Evolutionary conservation across 2,113 vertebrate species (phyloP), one percentile per base, ranked within the genome.

Genomic region (Nipponia nippon): DNA sequence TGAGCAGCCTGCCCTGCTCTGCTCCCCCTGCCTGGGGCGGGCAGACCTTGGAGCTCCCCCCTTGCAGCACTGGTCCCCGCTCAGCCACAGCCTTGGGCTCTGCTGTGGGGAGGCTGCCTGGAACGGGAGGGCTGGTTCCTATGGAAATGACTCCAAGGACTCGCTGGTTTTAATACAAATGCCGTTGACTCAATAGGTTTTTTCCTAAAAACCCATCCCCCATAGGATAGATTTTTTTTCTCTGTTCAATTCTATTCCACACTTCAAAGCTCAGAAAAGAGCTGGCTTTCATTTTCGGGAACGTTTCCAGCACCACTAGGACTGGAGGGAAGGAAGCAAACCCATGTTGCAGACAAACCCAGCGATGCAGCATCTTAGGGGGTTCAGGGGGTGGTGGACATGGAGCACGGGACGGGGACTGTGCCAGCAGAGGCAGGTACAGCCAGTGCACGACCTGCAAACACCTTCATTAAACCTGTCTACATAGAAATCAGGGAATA

Each of bases 241-340:
- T 42, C 61, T 85, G 3, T 76, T 94, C 75, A 75, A 76, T 58
- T 84, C 84, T 72, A 38, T 73, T 96, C 77, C 44, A 72, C 49
- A 56, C 87, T 94, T 94, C 92, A 90, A 96, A 97, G 95, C 95
- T 27, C 18, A 83, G 73, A 20, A 50, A 89, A 94, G 30, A 89
- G 77, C 95, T 93, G 87, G 86, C 61, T 94, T 96, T 80, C 27
- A 49, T 93, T 90, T 93, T 75, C 0, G 0, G 92, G 75, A 95
- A 79, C 0, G 4, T 36, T 95, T 90, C 84, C 87, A 94, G 59
- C 30, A 0, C 17, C 15, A 59, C 69, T 47, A 47, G 44, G 56
- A 18, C 52, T 61, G 56, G n/a, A 76, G 44, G 29, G 36, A 53
- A 90, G 44, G 66, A 76, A 90, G 75, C 44, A 91, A 96, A 89